These are phyloP conservation scores for Tapirus indicus DNA, from an alignment of 2,797 vertebrate species.

Conservation along the genomic window DNA sequence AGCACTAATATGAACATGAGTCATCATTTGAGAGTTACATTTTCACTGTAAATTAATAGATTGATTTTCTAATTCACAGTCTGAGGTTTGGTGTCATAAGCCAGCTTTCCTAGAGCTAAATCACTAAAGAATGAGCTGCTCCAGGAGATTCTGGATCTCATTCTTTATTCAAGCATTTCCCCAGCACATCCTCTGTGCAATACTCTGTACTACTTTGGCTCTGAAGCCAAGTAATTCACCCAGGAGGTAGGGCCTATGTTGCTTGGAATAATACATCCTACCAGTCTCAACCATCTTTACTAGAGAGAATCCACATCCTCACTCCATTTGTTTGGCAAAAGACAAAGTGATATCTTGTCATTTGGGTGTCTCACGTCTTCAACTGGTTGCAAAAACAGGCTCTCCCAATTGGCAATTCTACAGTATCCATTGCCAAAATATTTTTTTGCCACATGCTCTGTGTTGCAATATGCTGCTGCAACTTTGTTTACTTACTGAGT, in stretches of 20 bases:
- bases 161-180: slow-evolving; percentile 5
- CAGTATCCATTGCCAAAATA: slow-evolving; percentile 31
- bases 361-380: slow-evolving; percentile 45
- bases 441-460: not conserved
- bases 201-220: not conserved
- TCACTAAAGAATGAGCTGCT: not conserved
- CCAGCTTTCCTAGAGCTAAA: not conserved
- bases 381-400: slow-evolving; percentile 46
- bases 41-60: not conserved
- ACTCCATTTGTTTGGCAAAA: slow-evolving; percentile 29
- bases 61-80: not conserved
- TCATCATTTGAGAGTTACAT: not conserved
- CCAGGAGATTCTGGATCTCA: not conserved
- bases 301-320: not conserved
- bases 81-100: not conserved
- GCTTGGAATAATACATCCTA: not conserved
- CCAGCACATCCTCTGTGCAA: not conserved
- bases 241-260: not conserved
- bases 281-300: not conserved
- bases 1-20: not conserved
- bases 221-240: not conserved
- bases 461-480: not conserved
- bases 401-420: slow-evolving; percentile 38
- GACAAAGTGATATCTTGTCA: slow-evolving; percentile 30
- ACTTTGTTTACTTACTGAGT: not conserved